Conservation (phyloP, 2,113 vertebrate species). For the Calypte anna region DNA sequence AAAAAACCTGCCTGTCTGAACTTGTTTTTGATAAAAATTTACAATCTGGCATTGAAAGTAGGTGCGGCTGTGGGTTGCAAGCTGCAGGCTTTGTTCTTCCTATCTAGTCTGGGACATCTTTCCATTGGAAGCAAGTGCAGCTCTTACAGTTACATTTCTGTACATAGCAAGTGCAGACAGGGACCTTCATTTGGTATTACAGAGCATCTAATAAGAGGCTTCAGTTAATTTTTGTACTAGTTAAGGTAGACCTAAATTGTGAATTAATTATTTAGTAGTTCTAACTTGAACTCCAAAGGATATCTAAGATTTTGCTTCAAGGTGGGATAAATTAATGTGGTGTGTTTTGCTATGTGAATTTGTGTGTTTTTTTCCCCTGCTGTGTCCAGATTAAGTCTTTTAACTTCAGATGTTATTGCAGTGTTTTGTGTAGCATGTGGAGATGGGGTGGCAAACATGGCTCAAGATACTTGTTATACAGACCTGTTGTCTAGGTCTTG, state of each 20-base stretch:
- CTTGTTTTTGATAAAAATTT: conserved; percentile 54
- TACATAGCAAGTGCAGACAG: neutral
- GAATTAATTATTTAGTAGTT: neutral
- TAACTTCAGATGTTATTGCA: neutral
- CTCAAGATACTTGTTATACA: neutral
- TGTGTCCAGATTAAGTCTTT: neutral
- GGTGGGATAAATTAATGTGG: neutral
- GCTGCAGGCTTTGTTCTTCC: neutral
- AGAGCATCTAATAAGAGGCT: neutral
- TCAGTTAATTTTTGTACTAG: neutral
- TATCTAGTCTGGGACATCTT: conserved; percentile 35
- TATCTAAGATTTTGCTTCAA: neutral
- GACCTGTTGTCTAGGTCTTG: neutral
- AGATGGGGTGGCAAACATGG: neutral
- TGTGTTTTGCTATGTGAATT: neutral
- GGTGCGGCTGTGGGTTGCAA: conserved; percentile 28
- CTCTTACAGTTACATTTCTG: neutral
- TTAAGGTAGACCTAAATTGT: neutral
- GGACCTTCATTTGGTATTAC: neutral
- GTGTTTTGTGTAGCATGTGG: neutral
- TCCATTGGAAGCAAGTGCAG: neutral
- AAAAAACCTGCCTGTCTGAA: neutral
- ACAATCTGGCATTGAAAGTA: neutral
- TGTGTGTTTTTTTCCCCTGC: neutral
- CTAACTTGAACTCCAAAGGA: neutral